phyloP scores from a whole-genome alignment of 2,888 invertebrate genomes.

The Drosophila sordidula region DNA sequence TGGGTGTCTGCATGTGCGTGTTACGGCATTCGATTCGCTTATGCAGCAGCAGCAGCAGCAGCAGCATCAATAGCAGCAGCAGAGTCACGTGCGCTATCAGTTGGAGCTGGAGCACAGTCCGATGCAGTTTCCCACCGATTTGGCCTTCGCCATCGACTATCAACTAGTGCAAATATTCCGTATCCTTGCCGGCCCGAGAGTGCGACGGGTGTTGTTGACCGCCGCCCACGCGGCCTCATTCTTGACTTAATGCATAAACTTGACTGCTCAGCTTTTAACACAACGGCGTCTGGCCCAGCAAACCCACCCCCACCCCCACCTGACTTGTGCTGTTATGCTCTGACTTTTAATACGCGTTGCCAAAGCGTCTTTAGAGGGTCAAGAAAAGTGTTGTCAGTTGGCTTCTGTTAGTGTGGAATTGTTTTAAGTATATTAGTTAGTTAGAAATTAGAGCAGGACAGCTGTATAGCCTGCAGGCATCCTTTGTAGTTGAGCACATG shows the following conservation, averaged over 20 bases:
- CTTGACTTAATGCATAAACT: conserved; percentile 31
- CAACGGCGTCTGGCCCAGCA: conserved; percentile 1
- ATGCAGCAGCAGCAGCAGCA: conserved; percentile 19
- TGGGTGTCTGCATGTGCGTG: neutral
- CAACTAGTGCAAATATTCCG: conserved; percentile 8
- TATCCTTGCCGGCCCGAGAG: conserved; percentile 1
- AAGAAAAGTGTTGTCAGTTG: no score
- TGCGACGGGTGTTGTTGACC: conserved; percentile 14
- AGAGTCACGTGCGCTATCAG: conserved; percentile 33
- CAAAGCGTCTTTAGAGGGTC: neutral
- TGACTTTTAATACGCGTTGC: conserved; percentile 4
- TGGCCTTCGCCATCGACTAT: conserved; percentile 10
- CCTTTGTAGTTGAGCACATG: no score
- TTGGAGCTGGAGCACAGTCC: conserved; percentile 23
- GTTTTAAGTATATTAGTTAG: no score
- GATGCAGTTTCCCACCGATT: neutral
- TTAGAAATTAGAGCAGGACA: no score
- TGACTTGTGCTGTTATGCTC: neutral
- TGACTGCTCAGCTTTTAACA: conserved; percentile 24
- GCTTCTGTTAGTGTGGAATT: no score
- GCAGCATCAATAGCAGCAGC: neutral
- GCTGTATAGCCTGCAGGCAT: no score
- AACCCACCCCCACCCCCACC: no score
- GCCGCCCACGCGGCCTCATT: neutral
- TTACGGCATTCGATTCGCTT: conserved; percentile 21